Evolutionary conservation across 2,113 vertebrate genomes (phyloP).

Genomic region (Dipodomys merriami): DNA sequence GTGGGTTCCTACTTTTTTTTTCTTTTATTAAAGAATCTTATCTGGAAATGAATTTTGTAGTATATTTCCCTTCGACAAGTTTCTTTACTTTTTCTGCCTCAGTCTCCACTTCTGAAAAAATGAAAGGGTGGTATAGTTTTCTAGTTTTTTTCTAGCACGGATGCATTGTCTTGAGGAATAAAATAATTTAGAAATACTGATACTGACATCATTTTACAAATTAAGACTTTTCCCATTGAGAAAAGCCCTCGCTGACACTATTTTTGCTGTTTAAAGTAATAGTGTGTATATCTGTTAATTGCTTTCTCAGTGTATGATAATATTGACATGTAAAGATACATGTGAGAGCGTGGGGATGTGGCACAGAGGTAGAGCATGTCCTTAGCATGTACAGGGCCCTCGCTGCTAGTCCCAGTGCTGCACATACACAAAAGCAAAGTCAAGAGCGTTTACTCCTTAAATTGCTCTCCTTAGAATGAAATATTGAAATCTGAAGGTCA

Average conservation of each 20-base stretch:
- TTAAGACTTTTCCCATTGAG: not conserved
- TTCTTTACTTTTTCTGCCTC: not conserved
- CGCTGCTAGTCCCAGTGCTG: not conserved
- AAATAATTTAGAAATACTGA: not conserved
- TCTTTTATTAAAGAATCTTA: not conserved
- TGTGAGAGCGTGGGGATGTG: not conserved
- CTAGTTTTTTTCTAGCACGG: not conserved
- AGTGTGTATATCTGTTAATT: not conserved
- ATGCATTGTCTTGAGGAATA: not conserved
- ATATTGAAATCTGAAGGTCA: not conserved
- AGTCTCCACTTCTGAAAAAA: not conserved
- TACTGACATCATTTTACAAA: not conserved
- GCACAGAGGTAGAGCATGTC: not conserved
- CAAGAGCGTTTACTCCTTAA: not conserved
- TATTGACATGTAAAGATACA: slow-evolving; percentile 30
- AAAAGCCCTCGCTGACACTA: not conserved
- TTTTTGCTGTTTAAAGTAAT: not conserved
- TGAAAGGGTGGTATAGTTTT: not conserved
- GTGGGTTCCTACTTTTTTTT: not conserved
- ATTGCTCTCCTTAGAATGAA: not conserved
- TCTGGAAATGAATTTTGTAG: not conserved
- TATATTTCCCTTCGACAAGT: not conserved
- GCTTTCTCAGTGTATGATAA: not conserved
- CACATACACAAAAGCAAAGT: not conserved
- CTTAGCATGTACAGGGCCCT: not conserved